Evolutionary conservation across 2,888 invertebrate genomes (phyloP), one percentile per base, ranked within the genome.

Genomic region (Luperina nickerlii): DNA sequence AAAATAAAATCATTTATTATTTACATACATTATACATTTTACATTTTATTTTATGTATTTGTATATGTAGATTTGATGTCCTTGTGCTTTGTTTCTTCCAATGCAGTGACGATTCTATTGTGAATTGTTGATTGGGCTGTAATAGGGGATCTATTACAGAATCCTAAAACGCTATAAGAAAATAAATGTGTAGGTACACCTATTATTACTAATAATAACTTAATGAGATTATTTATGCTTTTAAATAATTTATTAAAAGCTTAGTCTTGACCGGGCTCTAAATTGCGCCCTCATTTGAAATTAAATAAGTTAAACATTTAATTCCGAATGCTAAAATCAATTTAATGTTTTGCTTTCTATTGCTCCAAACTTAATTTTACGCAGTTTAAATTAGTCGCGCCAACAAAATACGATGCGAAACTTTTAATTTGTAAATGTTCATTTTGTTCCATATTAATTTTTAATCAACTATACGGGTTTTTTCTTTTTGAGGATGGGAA

Each of bases 391-490:
- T 89, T 79, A 81, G 82, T 78, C 81, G 71, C 83, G 82, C 83
- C 82, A 90, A 86, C 83, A 82, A 85, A 89, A 86, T 79, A 82
- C 81, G 87, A 74, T 80, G 83, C n/a, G 78, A 87, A 91, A 89
- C 88, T 91, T 91, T 91, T 91, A 91, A 93, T 92, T 92, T 91
- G 89, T 88, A 87, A 91, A 92, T 93, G 92, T 91, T 93, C 92
- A 92, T 92, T 91, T 92, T 82, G 90, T 90, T 91, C 88, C 91
- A 92, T 92, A 93, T 93, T 94, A 94, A 94, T 94, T 94, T 93
- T 92, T 91, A 90, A 81, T 89, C 86, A 91, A 85, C 88, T 90
- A 88, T 88, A 90, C 84, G 81, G 87, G 90, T 32, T 32, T 32
- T 32, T 32, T 32, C 1, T 32, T 32, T 32, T 32, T 32, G 32